Evolutionary conservation across 2,888 invertebrate species (phyloP).

Genomic region (Ommatoiulus sabulosus): DNA sequence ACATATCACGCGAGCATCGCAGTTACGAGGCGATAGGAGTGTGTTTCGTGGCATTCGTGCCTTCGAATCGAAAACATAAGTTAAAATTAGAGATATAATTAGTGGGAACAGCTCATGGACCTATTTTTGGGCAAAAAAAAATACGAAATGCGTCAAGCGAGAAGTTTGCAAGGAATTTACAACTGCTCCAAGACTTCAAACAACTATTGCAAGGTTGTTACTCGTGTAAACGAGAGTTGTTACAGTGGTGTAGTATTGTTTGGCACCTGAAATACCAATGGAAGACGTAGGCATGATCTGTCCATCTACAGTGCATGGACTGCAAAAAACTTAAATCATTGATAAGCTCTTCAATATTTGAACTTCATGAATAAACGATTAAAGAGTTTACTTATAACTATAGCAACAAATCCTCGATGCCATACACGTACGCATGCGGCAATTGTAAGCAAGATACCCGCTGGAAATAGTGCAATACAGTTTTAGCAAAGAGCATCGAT

Average conservation of each 20-base stretch:
- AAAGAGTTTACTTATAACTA: too few species aligned
- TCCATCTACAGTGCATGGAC: background rate
- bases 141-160: background rate
- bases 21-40: background rate
- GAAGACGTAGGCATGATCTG: too few species aligned
- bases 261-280: too few species aligned
- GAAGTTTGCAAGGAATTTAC: background rate
- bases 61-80: background rate
- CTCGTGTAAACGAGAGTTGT: too few species aligned
- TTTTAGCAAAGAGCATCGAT: too few species aligned
- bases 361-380: background rate
- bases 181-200: background rate
- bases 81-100: slow-evolving; percentile 38
- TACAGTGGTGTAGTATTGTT: too few species aligned
- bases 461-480: too few species aligned
- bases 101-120: background rate
- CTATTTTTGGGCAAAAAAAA: background rate
- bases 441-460: too few species aligned
- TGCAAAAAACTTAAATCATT: background rate
- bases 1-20: background rate
- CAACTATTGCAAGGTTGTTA: background rate
- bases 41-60: background rate
- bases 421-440: too few species aligned
- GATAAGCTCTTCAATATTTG: background rate
- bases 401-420: too few species aligned